Conservation (phyloP, 2,888 invertebrate species). For the Drosophila phalerata region DNA sequence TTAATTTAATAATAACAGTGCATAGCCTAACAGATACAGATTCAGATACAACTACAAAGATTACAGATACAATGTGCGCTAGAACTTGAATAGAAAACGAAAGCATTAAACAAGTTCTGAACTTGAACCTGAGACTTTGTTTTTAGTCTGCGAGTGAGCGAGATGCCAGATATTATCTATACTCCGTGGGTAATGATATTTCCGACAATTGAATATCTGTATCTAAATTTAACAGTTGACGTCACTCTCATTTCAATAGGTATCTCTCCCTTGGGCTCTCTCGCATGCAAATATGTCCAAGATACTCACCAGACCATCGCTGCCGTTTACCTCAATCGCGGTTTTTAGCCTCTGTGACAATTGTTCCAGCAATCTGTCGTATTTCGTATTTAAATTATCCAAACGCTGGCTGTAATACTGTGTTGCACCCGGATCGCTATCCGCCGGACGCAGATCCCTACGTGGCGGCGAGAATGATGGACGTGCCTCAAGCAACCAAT, state of each 20-base stretch:
- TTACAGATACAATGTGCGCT: conserved; percentile 40
- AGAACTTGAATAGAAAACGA: conserved; percentile 59
- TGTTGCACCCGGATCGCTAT: conserved; percentile 85
- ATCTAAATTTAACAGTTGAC: conserved; percentile 58
- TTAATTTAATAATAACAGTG: conserved; percentile 78
- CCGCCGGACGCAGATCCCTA: conserved; percentile 83
- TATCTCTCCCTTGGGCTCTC: conserved; percentile 21
- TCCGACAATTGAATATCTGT: conserved; percentile 36
- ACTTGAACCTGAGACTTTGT: conserved; percentile 67
- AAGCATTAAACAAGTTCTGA: conserved; percentile 59
- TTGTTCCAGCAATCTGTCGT: conserved; percentile 85
- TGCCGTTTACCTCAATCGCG: conserved; percentile 86
- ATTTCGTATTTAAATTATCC: conserved; percentile 85
- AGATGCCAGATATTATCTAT: conserved; percentile 1
- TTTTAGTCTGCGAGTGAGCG: neutral
- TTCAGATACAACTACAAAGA: conserved; percentile 34
- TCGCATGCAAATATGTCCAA: conserved; percentile 34
- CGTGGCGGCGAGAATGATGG: conserved; percentile 86
- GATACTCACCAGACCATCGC: conserved; percentile 85
- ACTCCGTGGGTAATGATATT: conserved; percentile 17
- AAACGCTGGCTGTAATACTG: conserved; percentile 85
- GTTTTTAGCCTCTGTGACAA: conserved; percentile 85
- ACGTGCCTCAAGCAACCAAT: conserved; percentile 85
- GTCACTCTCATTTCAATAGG: conserved; percentile 30
- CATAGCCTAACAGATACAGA: conserved; percentile 36